Percentiles rank a stretch among this genome's conserved stretches.
Evolutionary conservation across 1,140 invertebrate species (phyloP).

Genomic region (Anastrepha obliqua): DNA sequence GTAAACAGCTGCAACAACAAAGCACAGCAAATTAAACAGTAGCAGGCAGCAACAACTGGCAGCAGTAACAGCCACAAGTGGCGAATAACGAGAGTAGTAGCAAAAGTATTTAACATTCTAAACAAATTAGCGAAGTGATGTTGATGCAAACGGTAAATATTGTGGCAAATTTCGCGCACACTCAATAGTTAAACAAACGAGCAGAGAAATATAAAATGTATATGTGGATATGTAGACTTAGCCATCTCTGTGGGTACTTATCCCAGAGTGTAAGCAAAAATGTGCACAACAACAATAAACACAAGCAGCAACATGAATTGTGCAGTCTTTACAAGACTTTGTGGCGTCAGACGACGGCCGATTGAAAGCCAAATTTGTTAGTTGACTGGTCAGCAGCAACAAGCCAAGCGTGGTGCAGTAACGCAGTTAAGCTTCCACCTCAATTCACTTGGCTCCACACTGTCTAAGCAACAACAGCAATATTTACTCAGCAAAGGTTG

Average conservation of each 20-base stretch:
- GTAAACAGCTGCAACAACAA: neutral
- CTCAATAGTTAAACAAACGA: neutral
- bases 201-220: neutral
- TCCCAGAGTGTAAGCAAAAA: neutral
- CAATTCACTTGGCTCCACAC: too few species aligned
- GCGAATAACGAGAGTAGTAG: neutral
- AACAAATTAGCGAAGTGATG: conserved; percentile 36
- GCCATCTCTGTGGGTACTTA: neutral
- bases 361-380: neutral
- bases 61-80: conserved; percentile 1
- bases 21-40: neutral
- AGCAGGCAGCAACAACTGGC: neutral
- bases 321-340: neutral
- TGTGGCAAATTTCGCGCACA: neutral
- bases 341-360: neutral
- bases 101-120: neutral
- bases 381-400: too few species aligned
- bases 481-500: too few species aligned
- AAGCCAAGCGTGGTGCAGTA: too few species aligned
- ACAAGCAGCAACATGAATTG: neutral
- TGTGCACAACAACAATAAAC: neutral
- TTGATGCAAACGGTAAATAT: conserved; percentile 24
- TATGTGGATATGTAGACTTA: neutral
- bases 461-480: too few species aligned
- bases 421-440: too few species aligned